These are phyloP conservation scores for Erythrocebus patas DNA, from an alignment of 2,113 vertebrate species.

Conservation along the genomic window DNA sequence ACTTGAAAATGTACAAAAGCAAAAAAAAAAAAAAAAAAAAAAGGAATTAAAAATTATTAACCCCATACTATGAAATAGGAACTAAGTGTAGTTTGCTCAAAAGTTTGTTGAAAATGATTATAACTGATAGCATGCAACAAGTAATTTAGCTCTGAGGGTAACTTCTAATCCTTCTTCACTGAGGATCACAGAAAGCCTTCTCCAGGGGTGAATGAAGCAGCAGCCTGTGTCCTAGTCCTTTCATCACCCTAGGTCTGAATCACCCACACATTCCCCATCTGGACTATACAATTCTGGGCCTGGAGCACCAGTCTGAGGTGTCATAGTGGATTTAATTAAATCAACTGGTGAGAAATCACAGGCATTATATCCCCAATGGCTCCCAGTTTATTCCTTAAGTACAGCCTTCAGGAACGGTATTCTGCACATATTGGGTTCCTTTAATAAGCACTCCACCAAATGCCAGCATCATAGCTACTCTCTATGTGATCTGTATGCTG, in stretches of 20 bases:
- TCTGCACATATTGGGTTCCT: background rate
- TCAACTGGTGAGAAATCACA: background rate
- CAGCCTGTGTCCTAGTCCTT: background rate
- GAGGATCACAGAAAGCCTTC: background rate
- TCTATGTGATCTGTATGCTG: background rate
- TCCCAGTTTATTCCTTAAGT: background rate
- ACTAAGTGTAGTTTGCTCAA: background rate
- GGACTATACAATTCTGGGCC: background rate
- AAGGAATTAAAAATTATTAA: background rate
- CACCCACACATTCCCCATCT: background rate
- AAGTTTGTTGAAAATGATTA: background rate
- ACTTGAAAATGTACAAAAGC: conserved; percentile 23
- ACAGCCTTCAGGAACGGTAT: background rate
- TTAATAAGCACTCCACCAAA: background rate
- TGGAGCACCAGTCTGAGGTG: background rate
- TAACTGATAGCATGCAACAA: background rate
- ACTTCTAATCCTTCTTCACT: background rate
- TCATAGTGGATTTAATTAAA: background rate
- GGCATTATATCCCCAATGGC: background rate
- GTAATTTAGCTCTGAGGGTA: background rate
- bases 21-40: background rate
- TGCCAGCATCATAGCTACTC: background rate
- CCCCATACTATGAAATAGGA: background rate
- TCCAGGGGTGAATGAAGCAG: background rate
- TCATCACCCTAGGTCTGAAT: conserved; percentile 14